Evolutionary conservation across 2,113 vertebrate species (phyloP), one percentile per base, ranked within the genome.

Genomic region (Guaruba guarouba): DNA sequence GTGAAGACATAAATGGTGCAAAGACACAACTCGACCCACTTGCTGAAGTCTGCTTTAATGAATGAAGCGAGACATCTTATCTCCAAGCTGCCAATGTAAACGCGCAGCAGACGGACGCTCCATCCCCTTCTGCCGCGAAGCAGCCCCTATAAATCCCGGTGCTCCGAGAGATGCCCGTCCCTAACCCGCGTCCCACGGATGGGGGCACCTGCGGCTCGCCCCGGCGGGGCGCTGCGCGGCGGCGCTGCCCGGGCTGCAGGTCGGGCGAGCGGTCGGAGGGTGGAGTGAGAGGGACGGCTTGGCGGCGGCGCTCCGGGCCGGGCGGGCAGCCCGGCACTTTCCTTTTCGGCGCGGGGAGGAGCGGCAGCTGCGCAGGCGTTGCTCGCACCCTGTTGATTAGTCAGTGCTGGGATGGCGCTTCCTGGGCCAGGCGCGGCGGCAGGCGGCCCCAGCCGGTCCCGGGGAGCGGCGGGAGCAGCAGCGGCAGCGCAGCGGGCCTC

Each of bases 391-490:
- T 96, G 98, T 96, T 97, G 98, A 97, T 97, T 97, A 97, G 97
- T 98, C 98, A 97, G 98, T 95, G 97, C 97, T 95, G 97, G 96
- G 97, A 98, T 97, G 98, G 98, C 98, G 98, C 93, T 98, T 96
- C 97, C 97, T 98, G 95, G 97, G 96, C 97, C 97, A 96, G 96
- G 95, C 96, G 86, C 95, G 24, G 87, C 94, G 93, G 97, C 93
- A 88, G 93, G 97, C 84, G 75, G 96, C 96, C 77, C 96, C 94
- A 81, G 97, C 97, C 88, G 95, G 92, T 85, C 91, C 95, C 63
- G 88, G 75, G 93, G 94, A 94, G 91, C 77, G 70, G 96, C 85
- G 93, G 95, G 83, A 92, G 97, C 94, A 59, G 95, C 94, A 67
- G 95, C 79, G 17, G 88, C 86, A 37, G 83, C 84, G 27, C 59